Evolutionary conservation across 2,797 vertebrate species (phyloP).

Genomic region (Sebastes nivosus): DNA sequence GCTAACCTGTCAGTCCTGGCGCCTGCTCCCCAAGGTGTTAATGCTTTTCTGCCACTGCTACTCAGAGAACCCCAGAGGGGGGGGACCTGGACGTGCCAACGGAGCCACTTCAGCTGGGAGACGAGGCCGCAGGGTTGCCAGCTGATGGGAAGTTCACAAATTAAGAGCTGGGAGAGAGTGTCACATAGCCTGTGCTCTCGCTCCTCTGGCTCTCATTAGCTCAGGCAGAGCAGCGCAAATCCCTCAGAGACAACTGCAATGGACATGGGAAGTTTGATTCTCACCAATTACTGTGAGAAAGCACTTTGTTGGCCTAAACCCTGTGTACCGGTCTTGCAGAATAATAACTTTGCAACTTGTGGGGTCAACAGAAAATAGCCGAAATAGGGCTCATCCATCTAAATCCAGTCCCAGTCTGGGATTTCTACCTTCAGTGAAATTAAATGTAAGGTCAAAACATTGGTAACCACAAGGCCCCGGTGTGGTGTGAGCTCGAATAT

Average conservation of each 20-base stretch:
- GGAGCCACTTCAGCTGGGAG: constrained; percentile 55
- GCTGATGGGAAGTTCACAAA: constrained; percentile 69
- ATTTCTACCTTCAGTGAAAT: constrained; percentile 43
- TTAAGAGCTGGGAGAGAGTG: constrained; percentile 62
- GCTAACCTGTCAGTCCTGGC: constrained; percentile 57
- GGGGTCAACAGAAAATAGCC: constrained; percentile 17
- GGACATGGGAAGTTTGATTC: constrained; percentile 63
- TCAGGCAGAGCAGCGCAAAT: constrained; percentile 42
- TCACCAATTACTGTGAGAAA: constrained; percentile 58
- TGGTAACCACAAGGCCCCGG: constrained; percentile 17
- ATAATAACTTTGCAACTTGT: constrained; percentile 38
- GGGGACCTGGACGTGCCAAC: constrained; percentile 34
- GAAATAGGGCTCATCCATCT: constrained; percentile 49
- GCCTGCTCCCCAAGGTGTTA: constrained; percentile 64
- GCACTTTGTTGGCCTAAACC: constrained; percentile 65
- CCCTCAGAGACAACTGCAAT: constrained; percentile 46
- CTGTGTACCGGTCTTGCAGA: constrained; percentile 10
- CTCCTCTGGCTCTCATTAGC: constrained; percentile 71
- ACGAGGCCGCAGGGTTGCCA: constrained; percentile 35
- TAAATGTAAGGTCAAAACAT: constrained; percentile 41
- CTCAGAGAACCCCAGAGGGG: constrained; percentile 19
- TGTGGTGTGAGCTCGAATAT: constrained; percentile 37
- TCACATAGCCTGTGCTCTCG: constrained; percentile 60
- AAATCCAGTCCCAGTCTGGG: constrained; percentile 35
- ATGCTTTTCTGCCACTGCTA: constrained; percentile 53